Evolutionary conservation across 1,140 invertebrate species (phyloP), one percentile per base, ranked within the genome.

Genomic region (Drosophila lowei): DNA sequence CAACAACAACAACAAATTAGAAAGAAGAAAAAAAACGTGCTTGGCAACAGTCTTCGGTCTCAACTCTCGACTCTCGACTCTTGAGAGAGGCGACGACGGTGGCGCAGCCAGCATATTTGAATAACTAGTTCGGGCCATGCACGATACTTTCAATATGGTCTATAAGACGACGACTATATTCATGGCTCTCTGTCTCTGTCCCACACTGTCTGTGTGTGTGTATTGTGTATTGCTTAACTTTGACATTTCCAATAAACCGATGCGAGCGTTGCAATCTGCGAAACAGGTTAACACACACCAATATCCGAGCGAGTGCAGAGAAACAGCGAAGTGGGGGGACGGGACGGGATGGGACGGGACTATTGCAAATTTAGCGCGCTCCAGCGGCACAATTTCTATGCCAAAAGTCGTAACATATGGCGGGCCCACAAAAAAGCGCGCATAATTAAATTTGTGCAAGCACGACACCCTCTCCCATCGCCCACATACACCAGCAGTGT

Each of bases 121-220:
- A 85, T 85, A 85, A 85, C 81, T 85, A 81, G 81, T 85, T 85
- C 78, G 78, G 60, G 68, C 72, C 54, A 65, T 58, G 73, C 73
- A 62, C 77, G 62, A 85, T 88, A 85, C 81, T 88, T 85, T 88
- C 78, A 85, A 86, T 86, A 85, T 86, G 80, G 72, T 80, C 77
- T 84, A 72, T 75, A 60, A 79, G 59, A 25, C 56, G 71, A 74
- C 23, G 59, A 16, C 56, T 8, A 30, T 30, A 30, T 30, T 57
- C 59, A 60, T 60, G 23, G 50, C 48, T 62, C 34, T 38, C 21
- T 53, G 18, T 58, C 18, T 28, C 15, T 28, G 52, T 18, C 18
- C 18, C 18, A 18, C 18, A 18, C 23, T 25, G 13, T 23, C 16
- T 15, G 2, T 28, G 23, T 42, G 9, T 47, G 8, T 53, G 34